These are phyloP conservation scores for Copsychus sechellarum DNA, from an alignment of 2,113 vertebrate genomes.

Conservation along the genomic window DNA sequence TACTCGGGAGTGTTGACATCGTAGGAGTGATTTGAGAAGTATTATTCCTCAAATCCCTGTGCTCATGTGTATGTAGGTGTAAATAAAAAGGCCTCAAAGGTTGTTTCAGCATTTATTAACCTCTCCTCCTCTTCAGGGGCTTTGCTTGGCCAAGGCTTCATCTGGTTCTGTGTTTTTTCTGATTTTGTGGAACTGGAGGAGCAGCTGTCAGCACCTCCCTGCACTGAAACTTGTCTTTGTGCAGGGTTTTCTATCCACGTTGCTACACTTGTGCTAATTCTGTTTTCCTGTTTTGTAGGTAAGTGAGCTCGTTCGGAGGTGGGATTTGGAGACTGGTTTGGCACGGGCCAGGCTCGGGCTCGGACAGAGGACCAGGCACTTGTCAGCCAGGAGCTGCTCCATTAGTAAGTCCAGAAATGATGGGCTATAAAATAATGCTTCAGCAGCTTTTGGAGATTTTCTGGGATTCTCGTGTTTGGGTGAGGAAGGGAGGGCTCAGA, in stretches of 20 bases:
- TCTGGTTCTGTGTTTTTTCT: not conserved
- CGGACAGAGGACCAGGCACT: not conserved
- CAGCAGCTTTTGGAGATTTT: not conserved
- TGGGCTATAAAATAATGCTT: rapidly evolving
- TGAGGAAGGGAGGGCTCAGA: not conserved
- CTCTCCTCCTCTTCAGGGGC: conserved; percentile 15
- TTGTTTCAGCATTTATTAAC: conserved; percentile 43
- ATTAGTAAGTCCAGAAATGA: not conserved
- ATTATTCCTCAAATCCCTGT: conserved; percentile 13
- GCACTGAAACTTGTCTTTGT: not conserved
- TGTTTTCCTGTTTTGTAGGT: conserved; percentile 5
- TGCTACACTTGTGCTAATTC: not conserved
- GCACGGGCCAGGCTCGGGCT: not conserved
- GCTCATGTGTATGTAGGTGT: conserved; percentile 27
- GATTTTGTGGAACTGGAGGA: not conserved
- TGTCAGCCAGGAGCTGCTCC: not conserved
- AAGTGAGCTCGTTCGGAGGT: not conserved
- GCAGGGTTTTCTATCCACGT: not conserved
- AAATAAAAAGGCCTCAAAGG: conserved; percentile 47
- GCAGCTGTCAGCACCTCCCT: not conserved
- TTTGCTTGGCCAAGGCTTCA: not conserved
- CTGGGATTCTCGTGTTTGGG: not conserved
- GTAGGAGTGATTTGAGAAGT: not conserved
- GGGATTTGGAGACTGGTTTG: not conserved
- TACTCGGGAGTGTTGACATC: not conserved